A percentile compares a stretch with the other conserved stretches of the same genome.
Conservation (phyloP, 1,140 invertebrate species). For the Dolichoris vasculosae region DNA sequence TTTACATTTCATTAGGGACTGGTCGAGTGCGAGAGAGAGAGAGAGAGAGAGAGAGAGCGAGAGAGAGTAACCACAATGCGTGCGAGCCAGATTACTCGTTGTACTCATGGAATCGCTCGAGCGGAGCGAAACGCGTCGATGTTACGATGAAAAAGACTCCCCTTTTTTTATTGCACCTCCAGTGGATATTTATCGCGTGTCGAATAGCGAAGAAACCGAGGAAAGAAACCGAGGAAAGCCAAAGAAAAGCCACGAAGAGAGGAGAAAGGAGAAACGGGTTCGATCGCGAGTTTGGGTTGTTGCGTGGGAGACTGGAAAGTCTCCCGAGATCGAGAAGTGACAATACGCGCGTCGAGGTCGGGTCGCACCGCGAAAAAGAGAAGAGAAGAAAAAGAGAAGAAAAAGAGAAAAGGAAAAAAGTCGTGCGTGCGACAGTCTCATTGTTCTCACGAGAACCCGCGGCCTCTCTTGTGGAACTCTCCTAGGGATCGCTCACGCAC, state of each 20-base stretch:
- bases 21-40: background rate
- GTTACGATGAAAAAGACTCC: background rate
- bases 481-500: conserved; percentile 33
- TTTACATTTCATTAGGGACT: conserved; percentile 31
- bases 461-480: background rate
- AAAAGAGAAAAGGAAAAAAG: conserved; percentile 52
- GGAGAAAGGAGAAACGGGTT: conserved; percentile 62
- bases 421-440: conserved; percentile 58
- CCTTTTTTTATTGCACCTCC: background rate
- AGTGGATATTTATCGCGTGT: conserved; percentile 54
- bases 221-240: background rate
- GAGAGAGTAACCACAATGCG: background rate
- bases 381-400: background rate
- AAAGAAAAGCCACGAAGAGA: conserved; percentile 50
- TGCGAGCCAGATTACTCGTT: background rate
- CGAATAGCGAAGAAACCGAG: too few species aligned
- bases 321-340: conserved; percentile 57
- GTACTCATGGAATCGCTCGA: too few species aligned
- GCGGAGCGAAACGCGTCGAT: background rate
- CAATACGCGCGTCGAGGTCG: conserved; percentile 51
- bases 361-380: background rate
- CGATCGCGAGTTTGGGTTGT: conserved; percentile 55
- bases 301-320: conserved; percentile 69
- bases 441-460: conserved; percentile 33
- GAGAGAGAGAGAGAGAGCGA: background rate